These are phyloP conservation scores for Leuctra nigra DNA, from an alignment of 2,888 invertebrate species.

Conservation along the genomic window DNA sequence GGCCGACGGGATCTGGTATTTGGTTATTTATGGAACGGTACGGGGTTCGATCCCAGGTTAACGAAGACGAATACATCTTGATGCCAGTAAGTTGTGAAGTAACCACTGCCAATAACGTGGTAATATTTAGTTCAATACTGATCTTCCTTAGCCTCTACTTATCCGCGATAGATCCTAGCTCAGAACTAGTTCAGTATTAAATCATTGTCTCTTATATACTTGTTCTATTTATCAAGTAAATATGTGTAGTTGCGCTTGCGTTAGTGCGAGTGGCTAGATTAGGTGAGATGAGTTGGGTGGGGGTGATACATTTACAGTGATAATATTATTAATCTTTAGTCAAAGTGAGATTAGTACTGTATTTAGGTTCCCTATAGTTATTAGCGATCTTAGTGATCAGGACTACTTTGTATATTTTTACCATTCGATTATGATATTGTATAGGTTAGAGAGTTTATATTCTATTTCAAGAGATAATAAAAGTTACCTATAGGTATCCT, in stretches of 20 bases:
- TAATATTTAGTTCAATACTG: constrained; percentile 5
- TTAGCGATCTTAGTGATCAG: constrained; percentile 4
- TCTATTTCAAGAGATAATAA: not conserved
- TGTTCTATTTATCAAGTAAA: not conserved
- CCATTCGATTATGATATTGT: not conserved
- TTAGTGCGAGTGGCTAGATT: constrained; percentile 4
- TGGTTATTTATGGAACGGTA: too few species aligned
- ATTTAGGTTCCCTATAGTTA: constrained; percentile 11
- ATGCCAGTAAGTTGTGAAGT: not conserved
- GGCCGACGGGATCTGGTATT: too few species aligned
- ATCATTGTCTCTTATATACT: not conserved
- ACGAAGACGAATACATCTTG: not conserved
- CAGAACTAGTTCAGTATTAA: too few species aligned
- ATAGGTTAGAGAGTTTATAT: constrained; percentile 1
- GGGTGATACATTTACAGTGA: constrained; percentile 14
- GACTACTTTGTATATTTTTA: not conserved
- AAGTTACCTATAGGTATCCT: not conserved
- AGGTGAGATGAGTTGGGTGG: constrained; percentile 8
- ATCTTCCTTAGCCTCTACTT: constrained; percentile 16
- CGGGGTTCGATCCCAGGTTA: not conserved
- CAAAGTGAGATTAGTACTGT: constrained; percentile 1
- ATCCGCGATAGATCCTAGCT: not conserved
- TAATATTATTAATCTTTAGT: constrained; percentile 6
- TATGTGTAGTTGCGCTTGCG: constrained; percentile 9
- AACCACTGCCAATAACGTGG: not conserved